These are phyloP conservation scores for Bombus ignitus DNA, from an alignment of 1,140 invertebrate genomes.

Conservation along the genomic window DNA sequence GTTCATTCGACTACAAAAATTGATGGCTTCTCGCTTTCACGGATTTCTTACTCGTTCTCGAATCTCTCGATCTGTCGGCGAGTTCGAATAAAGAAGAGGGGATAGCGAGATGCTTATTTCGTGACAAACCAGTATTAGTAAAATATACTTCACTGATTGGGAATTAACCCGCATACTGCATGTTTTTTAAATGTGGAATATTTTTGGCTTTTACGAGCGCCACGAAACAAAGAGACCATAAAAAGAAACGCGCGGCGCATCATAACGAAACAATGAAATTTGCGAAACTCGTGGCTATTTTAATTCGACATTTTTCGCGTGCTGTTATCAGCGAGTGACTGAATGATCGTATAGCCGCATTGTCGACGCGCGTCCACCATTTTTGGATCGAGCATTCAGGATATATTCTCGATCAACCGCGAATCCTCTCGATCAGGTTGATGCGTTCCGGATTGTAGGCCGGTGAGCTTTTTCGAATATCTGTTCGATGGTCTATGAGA, in stretches of 20 bases:
- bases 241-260: background rate
- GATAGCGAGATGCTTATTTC: too few relatives aligned
- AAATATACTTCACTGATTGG: too few relatives aligned
- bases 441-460: constrained; percentile 2
- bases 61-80: too few relatives aligned
- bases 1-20: too few relatives aligned
- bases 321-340: constrained; percentile 25
- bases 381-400: background rate
- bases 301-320: background rate
- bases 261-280: background rate
- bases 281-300: background rate
- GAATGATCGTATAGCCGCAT: constrained; percentile 25
- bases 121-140: too few relatives aligned
- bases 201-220: too few relatives aligned
- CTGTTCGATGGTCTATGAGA: constrained; percentile 22
- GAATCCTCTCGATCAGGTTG: constrained; percentile 2
- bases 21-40: too few relatives aligned
- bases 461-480: constrained; percentile 10
- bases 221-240: too few relatives aligned
- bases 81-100: too few relatives aligned
- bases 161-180: too few relatives aligned
- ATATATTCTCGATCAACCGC: constrained; percentile 3
- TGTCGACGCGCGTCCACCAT: constrained; percentile 5
- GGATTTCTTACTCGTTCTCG: too few relatives aligned
- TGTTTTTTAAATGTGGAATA: too few relatives aligned